Conservation (phyloP, 2,888 invertebrate genomes). For the Drosophila mimetica region DNA sequence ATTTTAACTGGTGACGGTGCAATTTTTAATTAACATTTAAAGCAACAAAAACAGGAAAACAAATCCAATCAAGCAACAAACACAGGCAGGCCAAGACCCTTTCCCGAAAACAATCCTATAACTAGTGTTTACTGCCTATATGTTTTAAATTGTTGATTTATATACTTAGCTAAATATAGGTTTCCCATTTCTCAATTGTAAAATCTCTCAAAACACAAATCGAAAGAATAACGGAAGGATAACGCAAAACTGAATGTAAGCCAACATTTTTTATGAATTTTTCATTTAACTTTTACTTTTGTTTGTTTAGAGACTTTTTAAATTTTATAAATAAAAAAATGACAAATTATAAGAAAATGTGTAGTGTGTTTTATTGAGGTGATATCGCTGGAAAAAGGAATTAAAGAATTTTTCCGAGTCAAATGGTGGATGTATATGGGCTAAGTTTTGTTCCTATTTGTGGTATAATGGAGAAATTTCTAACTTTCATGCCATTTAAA, state of each 20-base stretch:
- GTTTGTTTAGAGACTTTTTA: slow-evolving; percentile 76
- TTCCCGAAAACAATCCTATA: slow-evolving; percentile 48
- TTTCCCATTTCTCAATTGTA: slow-evolving; percentile 61
- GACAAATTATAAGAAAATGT: slow-evolving; percentile 43
- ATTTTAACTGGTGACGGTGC: slow-evolving; percentile 80
- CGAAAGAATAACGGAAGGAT: slow-evolving; percentile 24
- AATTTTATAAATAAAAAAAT: slow-evolving; percentile 74
- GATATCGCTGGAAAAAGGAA: no score
- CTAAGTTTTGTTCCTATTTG: no score
- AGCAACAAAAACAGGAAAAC: slow-evolving; percentile 34
- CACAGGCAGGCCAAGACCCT: slow-evolving; percentile 41
- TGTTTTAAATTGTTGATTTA: slow-evolving; percentile 50
- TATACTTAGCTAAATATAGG: slow-evolving; percentile 55
- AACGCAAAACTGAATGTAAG: slow-evolving; percentile 40
- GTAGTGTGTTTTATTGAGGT: background rate
- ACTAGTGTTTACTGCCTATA: slow-evolving; percentile 30
- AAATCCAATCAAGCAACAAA: slow-evolving; percentile 51
- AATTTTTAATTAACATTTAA: slow-evolving; percentile 73
- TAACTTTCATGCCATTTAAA: no score
- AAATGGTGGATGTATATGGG: no score
- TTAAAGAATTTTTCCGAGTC: no score
- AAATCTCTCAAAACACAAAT: slow-evolving; percentile 44
- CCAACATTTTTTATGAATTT: slow-evolving; percentile 55
- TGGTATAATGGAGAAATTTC: no score
- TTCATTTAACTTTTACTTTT: slow-evolving; percentile 56